phyloP scores from a whole-genome alignment of 2,113 vertebrate genomes.

The Nycticorax nycticorax region DNA sequence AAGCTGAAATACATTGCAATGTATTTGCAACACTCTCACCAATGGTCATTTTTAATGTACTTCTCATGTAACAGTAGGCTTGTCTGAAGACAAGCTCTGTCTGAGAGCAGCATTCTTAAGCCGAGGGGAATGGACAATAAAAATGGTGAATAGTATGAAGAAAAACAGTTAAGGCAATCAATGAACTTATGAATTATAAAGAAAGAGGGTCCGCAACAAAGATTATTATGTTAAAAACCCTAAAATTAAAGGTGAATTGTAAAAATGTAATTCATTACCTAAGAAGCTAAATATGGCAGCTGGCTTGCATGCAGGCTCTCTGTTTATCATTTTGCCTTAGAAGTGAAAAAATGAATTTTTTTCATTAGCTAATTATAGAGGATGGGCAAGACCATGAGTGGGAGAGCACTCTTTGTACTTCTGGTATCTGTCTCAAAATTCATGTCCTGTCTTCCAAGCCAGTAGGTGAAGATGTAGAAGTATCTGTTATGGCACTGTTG shows the following conservation, averaged over 20 bases:
- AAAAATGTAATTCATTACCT: not conserved
- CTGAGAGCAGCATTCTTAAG: not conserved
- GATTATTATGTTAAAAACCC: not conserved
- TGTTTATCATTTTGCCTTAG: not conserved
- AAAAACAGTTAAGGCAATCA: not conserved
- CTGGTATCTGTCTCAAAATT: too few relatives aligned
- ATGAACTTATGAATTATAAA: not conserved
- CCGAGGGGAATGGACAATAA: not conserved
- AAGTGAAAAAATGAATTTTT: not conserved
- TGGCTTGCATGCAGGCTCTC: not conserved
- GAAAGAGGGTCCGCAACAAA: not conserved
- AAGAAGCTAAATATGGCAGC: not conserved
- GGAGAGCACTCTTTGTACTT: not conserved
- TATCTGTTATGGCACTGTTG: too few relatives aligned
- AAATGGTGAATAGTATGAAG: not conserved
- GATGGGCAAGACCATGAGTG: not conserved
- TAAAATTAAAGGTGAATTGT: not conserved
- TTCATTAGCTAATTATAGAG: not conserved
- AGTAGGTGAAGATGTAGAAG: too few relatives aligned
- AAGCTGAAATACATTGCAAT: not conserved
- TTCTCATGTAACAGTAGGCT: not conserved
- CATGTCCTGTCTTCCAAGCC: too few relatives aligned
- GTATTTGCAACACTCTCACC: not conserved
- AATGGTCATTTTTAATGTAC: not conserved
- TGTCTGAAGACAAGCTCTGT: not conserved